Conservation (phyloP, 2,888 invertebrate genomes). For the Tachina fera region DNA sequence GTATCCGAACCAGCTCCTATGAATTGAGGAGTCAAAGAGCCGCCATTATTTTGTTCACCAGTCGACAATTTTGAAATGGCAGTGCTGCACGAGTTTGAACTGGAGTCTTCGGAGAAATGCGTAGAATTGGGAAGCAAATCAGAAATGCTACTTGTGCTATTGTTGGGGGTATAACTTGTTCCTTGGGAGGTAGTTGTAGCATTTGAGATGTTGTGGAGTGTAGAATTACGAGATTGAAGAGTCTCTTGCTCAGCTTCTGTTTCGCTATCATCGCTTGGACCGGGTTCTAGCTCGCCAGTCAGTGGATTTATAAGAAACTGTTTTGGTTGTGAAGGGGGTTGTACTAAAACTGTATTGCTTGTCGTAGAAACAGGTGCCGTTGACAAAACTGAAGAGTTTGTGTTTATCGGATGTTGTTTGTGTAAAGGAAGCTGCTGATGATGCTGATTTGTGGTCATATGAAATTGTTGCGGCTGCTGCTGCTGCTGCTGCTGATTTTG, state of each 20-base stretch:
- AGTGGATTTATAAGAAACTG: slow-evolving; percentile 95
- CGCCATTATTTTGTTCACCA: slow-evolving; percentile 80
- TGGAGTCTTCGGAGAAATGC: slow-evolving; percentile 81
- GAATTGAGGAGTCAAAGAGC: slow-evolving; percentile 81
- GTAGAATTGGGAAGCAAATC: slow-evolving; percentile 75
- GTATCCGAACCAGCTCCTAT: slow-evolving; percentile 84
- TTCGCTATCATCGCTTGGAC: slow-evolving; percentile 87
- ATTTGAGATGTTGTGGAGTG: slow-evolving; percentile 40
- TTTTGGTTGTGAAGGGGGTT: slow-evolving; percentile 81
- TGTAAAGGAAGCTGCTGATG: slow-evolving; percentile 70
- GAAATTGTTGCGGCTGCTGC: slow-evolving; percentile 68
- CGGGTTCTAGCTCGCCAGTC: slow-evolving; percentile 93
- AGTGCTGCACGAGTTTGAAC: slow-evolving; percentile 84
- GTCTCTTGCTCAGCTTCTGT: slow-evolving; percentile 85
- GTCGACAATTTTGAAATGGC: slow-evolving; percentile 84
- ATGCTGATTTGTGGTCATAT: slow-evolving; percentile 69
- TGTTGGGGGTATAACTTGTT: slow-evolving; percentile 53
- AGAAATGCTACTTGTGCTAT: slow-evolving; percentile 70
- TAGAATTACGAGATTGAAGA: slow-evolving; percentile 27
- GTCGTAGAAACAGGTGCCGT: slow-evolving; percentile 25
- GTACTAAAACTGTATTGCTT: slow-evolving; percentile 32
- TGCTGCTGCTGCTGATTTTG: slow-evolving; percentile 25
- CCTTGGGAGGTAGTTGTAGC: slow-evolving; percentile 42
- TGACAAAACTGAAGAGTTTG: slow-evolving; percentile 16
- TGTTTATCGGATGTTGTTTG: slow-evolving; percentile 66